phyloP scores from a whole-genome alignment of 2,113 vertebrate species.

The Serilophus lunatus region DNA sequence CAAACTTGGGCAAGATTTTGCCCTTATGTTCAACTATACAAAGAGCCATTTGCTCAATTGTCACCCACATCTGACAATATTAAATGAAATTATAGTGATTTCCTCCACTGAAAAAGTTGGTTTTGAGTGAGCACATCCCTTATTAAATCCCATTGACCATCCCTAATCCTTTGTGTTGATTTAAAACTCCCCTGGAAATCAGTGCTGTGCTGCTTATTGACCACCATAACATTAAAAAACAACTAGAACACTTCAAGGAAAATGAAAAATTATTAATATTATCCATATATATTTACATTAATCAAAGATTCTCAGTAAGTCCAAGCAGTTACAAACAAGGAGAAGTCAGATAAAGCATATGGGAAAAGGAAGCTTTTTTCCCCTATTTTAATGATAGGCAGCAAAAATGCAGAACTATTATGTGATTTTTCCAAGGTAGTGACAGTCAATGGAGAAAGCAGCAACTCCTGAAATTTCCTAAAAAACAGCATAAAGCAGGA shows the following conservation, averaged over 20 bases:
- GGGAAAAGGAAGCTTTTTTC: background rate
- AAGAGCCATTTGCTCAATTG: background rate
- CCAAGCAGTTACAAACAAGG: background rate
- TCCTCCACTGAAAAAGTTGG: background rate
- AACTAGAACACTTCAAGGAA: background rate
- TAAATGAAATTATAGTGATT: background rate
- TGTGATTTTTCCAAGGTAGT: background rate
- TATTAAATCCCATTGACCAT: background rate
- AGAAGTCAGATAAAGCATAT: background rate
- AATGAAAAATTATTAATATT: background rate
- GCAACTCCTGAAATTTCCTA: background rate
- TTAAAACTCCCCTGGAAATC: background rate
- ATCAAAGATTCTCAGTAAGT: background rate
- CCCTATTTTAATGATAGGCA: background rate
- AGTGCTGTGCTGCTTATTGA: background rate
- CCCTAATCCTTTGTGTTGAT: background rate
- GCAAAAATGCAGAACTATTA: background rate
- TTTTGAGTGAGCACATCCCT: too few species aligned
- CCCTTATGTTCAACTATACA: background rate
- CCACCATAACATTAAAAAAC: background rate
- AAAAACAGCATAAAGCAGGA: background rate
- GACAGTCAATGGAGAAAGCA: background rate
- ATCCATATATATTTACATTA: background rate
- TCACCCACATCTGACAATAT: background rate
- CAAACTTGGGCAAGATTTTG: background rate